A percentile compares a stretch with the other conserved stretches of the same genome.
phyloP scores from a whole-genome alignment of 2,888 invertebrate genomes.

The Agonopterix arenella region DNA sequence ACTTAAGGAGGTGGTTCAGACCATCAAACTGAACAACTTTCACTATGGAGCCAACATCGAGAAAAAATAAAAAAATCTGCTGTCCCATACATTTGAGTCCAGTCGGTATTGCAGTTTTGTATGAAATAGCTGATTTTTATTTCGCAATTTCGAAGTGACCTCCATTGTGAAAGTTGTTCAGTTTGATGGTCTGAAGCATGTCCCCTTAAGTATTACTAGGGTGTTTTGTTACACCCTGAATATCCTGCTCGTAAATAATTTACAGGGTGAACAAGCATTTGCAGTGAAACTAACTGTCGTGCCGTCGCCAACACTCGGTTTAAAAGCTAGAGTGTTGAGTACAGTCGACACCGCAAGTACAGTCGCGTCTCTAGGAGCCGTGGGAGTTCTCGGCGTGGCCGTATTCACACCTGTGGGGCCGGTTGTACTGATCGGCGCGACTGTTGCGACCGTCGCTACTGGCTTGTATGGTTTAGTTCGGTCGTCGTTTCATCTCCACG shows the following conservation, averaged over 20 bases:
- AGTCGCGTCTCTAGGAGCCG: slow-evolving; percentile 57
- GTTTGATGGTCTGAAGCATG: no score
- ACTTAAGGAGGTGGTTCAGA: no score
- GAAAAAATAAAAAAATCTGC: no score
- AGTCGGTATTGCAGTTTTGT: no score
- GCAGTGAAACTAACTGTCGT: slow-evolving; percentile 56
- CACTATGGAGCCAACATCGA: no score
- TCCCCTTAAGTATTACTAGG: no score
- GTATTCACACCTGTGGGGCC: slow-evolving; percentile 70
- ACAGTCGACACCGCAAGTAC: slow-evolving; percentile 60
- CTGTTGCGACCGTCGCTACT: slow-evolving; percentile 59
- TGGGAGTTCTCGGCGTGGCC: slow-evolving; percentile 70
- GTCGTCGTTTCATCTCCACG: slow-evolving; percentile 63
- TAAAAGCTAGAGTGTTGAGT: slow-evolving; percentile 54
- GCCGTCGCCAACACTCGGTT: slow-evolving; percentile 54
- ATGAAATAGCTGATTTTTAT: no score
- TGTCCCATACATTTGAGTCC: no score
- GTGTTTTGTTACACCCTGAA: no score
- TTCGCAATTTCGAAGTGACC: no score
- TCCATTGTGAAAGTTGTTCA: no score
- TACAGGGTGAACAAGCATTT: slow-evolving; percentile 49
- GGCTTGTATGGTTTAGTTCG: slow-evolving; percentile 72
- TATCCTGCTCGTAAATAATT: slow-evolving; percentile 2
- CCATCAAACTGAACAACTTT: no score
- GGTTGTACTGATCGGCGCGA: slow-evolving; percentile 62